These are phyloP conservation scores for Peromyscus eremicus DNA, from an alignment of 2,797 vertebrate genomes.

Conservation along the genomic window DNA sequence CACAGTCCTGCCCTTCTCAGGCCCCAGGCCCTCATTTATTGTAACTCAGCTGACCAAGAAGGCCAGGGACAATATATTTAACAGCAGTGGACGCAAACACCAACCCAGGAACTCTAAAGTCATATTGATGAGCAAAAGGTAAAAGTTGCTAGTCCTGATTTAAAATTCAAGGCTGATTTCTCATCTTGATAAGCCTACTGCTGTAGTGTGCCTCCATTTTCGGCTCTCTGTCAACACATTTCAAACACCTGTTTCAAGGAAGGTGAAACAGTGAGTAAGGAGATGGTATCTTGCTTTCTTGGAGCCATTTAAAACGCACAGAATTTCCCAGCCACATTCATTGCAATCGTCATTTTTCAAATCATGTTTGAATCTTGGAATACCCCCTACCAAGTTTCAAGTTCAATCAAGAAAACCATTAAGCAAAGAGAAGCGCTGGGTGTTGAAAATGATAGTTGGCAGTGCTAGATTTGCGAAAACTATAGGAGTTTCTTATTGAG, in stretches of 20 bases:
- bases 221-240: not conserved
- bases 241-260: not conserved
- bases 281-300: slow-evolving; percentile 4
- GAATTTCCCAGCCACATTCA: not conserved
- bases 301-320: slow-evolving; percentile 20
- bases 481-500: not conserved
- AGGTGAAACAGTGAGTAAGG: slow-evolving; percentile 27
- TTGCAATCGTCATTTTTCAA: not conserved
- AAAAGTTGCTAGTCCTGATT: not conserved
- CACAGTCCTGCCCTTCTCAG: not conserved
- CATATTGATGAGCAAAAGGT: not conserved
- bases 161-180: not conserved
- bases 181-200: not conserved
- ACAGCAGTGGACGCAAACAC: not conserved
- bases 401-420: slow-evolving; percentile 2
- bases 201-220: not conserved
- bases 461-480: not conserved
- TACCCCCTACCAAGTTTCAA: not conserved
- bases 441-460: not conserved
- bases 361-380: not conserved
- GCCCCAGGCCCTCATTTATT: not conserved
- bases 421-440: not conserved
- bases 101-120: not conserved
- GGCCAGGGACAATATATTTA: not conserved
- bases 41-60: not conserved